These are phyloP conservation scores for Cerastoderma edule DNA, from an alignment of 2,888 invertebrate species.

Conservation along the genomic window DNA sequence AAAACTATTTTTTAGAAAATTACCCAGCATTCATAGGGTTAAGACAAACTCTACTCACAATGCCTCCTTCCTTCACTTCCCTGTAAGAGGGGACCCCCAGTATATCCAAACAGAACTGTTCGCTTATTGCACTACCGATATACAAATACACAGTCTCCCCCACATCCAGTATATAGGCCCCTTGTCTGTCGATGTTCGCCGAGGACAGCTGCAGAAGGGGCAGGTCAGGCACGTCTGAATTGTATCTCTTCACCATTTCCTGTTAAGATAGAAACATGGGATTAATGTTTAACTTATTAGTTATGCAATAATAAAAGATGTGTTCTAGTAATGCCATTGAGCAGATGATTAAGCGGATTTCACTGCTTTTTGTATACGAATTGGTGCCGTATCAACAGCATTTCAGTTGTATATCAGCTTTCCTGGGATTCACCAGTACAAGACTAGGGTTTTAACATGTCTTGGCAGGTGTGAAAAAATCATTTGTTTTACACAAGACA, in stretches of 20 bases:
- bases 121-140: constrained; percentile 91
- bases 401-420: no score
- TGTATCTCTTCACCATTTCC: constrained; percentile 81
- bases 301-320: no score
- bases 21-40: background rate
- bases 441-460: no score
- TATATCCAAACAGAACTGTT: constrained; percentile 90
- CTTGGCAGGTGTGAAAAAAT: no score
- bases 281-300: no score
- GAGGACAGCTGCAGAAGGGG: constrained; percentile 94
- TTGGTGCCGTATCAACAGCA: no score
- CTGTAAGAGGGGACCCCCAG: constrained; percentile 87
- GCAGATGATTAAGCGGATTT: no score
- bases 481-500: no score
- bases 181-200: constrained; percentile 89
- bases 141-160: constrained; percentile 92
- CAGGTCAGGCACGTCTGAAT: constrained; percentile 85
- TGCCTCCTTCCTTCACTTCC: constrained; percentile 76
- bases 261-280: constrained; percentile 64
- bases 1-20: no score
- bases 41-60: constrained; percentile 66
- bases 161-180: constrained; percentile 96
- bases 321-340: no score
- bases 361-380: no score
- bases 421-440: no score